phyloP scores from a whole-genome alignment of 2,113 vertebrate genomes.

The Numida meleagris region DNA sequence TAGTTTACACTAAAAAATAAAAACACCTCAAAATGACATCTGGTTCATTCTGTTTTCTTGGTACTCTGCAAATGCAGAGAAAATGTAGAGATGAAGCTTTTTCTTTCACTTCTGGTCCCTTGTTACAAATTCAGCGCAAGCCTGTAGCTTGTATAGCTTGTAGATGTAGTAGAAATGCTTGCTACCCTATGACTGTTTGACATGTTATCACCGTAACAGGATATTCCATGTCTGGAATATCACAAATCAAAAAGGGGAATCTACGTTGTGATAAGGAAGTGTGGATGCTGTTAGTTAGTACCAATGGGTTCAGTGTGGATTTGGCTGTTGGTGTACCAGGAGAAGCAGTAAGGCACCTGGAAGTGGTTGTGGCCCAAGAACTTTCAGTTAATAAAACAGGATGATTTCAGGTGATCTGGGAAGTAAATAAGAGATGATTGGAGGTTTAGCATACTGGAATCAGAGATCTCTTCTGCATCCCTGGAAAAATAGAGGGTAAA shows the following conservation, averaged over 20 bases:
- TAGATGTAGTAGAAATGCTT: background rate
- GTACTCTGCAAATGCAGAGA: background rate
- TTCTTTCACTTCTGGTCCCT: background rate
- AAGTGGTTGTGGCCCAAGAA: background rate
- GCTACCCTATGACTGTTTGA: background rate
- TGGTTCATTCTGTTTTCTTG: background rate
- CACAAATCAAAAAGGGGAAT: background rate
- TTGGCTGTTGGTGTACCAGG: background rate
- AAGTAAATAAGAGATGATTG: background rate
- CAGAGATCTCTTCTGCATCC: background rate
- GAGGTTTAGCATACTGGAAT: background rate
- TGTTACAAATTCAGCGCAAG: background rate
- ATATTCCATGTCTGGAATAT: background rate
- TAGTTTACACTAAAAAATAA: background rate
- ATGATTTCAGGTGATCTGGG: background rate
- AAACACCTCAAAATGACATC: background rate
- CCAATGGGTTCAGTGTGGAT: background rate
- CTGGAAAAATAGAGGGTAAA: background rate
- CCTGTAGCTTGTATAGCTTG: background rate
- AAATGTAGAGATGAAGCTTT: background rate
- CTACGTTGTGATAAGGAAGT: constrained; percentile 8
- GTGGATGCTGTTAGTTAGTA: background rate
- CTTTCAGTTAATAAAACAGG: background rate
- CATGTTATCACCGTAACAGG: background rate
- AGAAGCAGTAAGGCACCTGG: background rate